A percentile compares a stretch with the other conserved stretches of the same genome.
These are phyloP conservation scores for Pangasianodon gigas DNA, from an alignment of 2,113 vertebrate genomes.

Conservation along the genomic window DNA sequence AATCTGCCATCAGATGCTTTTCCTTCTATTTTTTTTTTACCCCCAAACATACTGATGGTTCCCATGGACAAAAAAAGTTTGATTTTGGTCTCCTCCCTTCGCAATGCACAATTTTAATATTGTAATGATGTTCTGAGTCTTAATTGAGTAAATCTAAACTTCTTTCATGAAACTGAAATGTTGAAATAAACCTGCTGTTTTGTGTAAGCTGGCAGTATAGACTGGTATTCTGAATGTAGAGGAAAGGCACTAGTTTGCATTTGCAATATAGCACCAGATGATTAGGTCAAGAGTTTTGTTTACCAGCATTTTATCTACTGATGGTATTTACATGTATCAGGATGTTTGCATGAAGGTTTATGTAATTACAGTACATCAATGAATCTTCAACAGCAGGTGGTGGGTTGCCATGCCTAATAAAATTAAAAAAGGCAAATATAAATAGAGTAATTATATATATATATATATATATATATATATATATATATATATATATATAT, in stretches of 20 bases:
- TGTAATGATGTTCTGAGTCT: not conserved
- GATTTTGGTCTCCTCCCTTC: not conserved
- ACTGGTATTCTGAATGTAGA: not conserved
- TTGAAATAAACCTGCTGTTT: not conserved
- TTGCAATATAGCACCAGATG: constrained; percentile 28
- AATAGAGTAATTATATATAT: no score
- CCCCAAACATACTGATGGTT: not conserved
- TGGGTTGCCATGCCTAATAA: not conserved
- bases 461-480: no score
- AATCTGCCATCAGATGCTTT: not conserved
- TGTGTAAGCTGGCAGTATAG: not conserved
- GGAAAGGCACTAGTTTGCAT: constrained; percentile 11
- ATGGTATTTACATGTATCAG: constrained; percentile 40
- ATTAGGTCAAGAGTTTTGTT: constrained; percentile 45
- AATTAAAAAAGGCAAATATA: not conserved
- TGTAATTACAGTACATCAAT: constrained; percentile 20
- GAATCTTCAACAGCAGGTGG: constrained; percentile 9
- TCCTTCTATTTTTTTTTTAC: not conserved
- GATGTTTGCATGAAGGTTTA: constrained; percentile 33
- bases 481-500: no score
- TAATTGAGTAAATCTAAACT: not conserved
- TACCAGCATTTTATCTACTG: constrained; percentile 28
- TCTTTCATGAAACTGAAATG: not conserved
- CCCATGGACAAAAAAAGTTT: not conserved
- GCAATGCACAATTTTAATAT: not conserved